Evolutionary conservation across 2,797 vertebrate genomes (phyloP).

Genomic region (Dendrocincla fuliginosa): DNA sequence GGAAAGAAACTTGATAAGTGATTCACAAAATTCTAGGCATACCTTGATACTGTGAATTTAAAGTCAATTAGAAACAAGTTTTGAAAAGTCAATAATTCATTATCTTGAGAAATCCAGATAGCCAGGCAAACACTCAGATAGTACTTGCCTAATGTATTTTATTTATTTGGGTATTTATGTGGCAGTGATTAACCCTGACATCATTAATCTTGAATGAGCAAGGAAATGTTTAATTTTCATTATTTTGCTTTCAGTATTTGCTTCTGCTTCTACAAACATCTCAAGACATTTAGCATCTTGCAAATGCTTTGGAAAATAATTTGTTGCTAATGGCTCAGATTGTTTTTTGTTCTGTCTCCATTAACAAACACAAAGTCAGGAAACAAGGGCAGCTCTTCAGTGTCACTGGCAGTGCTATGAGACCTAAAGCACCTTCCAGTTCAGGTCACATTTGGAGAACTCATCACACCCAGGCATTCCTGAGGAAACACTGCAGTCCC

Average conservation of each 20-base stretch:
- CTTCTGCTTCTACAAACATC: conserved; percentile 31
- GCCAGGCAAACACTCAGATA: background rate
- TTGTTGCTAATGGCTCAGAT: background rate
- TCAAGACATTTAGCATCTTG: conserved; percentile 19
- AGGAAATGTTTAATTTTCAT: conserved; percentile 37
- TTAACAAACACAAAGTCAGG: background rate
- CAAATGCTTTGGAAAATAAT: conserved; percentile 21
- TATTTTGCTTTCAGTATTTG: conserved; percentile 13
- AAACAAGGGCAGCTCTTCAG: background rate
- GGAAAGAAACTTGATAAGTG: background rate
- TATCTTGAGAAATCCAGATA: background rate
- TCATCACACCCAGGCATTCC: background rate
- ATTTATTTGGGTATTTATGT: conserved; percentile 20
- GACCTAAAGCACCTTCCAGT: background rate
- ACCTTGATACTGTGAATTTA: background rate
- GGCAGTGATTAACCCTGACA: conserved; percentile 21
- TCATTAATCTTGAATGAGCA: conserved; percentile 16
- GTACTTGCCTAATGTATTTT: background rate
- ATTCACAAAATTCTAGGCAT: background rate
- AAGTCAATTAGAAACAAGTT: conserved; percentile 9
- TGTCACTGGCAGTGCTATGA: background rate
- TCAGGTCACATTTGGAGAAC: background rate
- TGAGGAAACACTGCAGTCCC: background rate
- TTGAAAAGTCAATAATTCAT: background rate
- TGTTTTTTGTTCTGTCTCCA: background rate